phyloP scores from a whole-genome alignment of 2,888 invertebrate species.

The Cosmia trapezina region DNA sequence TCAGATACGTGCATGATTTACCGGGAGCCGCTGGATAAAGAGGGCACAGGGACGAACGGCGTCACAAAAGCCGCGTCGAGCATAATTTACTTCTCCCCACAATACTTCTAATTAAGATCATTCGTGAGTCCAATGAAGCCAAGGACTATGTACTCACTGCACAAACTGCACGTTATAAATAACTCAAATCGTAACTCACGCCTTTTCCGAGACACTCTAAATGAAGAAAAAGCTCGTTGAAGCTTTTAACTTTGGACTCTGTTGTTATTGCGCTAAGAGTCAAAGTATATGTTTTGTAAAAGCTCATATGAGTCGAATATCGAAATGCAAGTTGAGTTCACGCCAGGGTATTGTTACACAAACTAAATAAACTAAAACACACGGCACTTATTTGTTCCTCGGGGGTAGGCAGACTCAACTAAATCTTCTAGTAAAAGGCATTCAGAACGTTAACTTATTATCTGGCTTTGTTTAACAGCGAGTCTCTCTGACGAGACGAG shows the following conservation, averaged over 20 bases:
- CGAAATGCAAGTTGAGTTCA: slow-evolving; percentile 75
- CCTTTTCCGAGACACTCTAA: slow-evolving; percentile 79
- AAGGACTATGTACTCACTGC: slow-evolving; percentile 82
- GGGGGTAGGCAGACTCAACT: slow-evolving; percentile 74
- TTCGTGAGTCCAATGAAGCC: slow-evolving; percentile 84
- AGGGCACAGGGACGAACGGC: slow-evolving; percentile 66
- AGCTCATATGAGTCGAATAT: slow-evolving; percentile 70
- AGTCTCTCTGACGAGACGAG: slow-evolving; percentile 43
- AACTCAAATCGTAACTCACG: slow-evolving; percentile 87
- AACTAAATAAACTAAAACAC: slow-evolving; percentile 82
- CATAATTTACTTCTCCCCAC: slow-evolving; percentile 86
- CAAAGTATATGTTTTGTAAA: slow-evolving; percentile 60
- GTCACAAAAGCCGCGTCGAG: slow-evolving; percentile 76
- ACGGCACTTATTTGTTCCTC: slow-evolving; percentile 80
- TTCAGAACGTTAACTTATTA: slow-evolving; percentile 63
- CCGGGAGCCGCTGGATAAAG: slow-evolving; percentile 68
- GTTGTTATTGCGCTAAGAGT: slow-evolving; percentile 68
- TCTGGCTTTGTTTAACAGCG: slow-evolving; percentile 51
- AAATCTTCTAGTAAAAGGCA: slow-evolving; percentile 64
- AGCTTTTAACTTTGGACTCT: slow-evolving; percentile 71
- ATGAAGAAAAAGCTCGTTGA: slow-evolving; percentile 70
- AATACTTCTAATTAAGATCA: slow-evolving; percentile 90
- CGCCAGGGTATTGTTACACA: slow-evolving; percentile 79
- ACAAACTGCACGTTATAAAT: slow-evolving; percentile 88
- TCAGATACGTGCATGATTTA: slow-evolving; percentile 85